Percentiles rank a stretch among this genome's conserved stretches.
phyloP scores from a whole-genome alignment of 2,888 invertebrate genomes.

The Serrognathus titanus region DNA sequence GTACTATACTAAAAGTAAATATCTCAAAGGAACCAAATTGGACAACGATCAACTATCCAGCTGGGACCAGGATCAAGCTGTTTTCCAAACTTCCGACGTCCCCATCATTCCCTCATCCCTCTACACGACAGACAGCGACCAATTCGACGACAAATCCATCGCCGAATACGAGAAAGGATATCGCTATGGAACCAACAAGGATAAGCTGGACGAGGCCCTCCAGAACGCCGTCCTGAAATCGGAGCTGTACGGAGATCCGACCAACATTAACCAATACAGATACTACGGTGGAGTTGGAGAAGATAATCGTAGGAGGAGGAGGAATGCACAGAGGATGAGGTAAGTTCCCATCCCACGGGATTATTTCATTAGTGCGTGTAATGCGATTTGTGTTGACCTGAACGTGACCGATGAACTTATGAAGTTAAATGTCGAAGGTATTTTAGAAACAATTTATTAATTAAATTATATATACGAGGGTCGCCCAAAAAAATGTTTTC shows the following conservation, averaged over 20 bases:
- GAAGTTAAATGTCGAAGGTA: no score
- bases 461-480: no score
- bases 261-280: constrained; percentile 50
- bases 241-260: constrained; percentile 60
- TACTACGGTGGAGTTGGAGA: constrained; percentile 40
- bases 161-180: constrained; percentile 46
- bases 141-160: constrained; percentile 42
- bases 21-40: background rate
- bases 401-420: no score
- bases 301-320: constrained; percentile 36
- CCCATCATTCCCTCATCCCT: constrained; percentile 36
- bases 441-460: no score
- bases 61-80: constrained; percentile 13
- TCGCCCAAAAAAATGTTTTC: no score
- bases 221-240: constrained; percentile 63
- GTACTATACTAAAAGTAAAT: background rate
- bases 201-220: constrained; percentile 46
- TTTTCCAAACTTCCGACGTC: constrained; percentile 22
- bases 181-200: constrained; percentile 43
- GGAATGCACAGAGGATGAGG: constrained; percentile 37
- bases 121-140: constrained; percentile 36
- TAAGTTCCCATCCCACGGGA: constrained; percentile 11
- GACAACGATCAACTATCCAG: constrained; percentile 10
- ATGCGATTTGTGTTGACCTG: no score
- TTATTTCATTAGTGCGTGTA: background rate